Base-by-base conservation (phyloP, 2,888 invertebrate genomes). In the Spodoptera littoralis region DNA sequence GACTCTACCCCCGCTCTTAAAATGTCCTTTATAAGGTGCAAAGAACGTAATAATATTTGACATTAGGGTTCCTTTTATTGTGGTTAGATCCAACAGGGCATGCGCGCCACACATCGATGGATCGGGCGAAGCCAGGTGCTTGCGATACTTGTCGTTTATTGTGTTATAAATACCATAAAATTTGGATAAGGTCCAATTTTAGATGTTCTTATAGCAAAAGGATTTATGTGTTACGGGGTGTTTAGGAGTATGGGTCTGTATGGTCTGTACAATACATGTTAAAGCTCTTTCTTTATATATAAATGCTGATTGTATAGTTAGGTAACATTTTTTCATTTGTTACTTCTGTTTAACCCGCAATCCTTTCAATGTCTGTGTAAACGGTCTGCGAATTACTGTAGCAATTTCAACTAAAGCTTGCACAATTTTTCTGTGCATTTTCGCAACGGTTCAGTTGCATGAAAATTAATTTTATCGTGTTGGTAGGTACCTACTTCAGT, bases 31-130 rank as follows among this genome's bases (percentile, higher is more conserved):
- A 79, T 73, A 61, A 51, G 70, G 77, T 76, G 79, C 52, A 46
- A 76, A 82, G 53, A 79, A 77, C 71, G 74, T 76, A 70, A 73
- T 79, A 70, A 75, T 62, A 60, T 74, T 76, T 54, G 64, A 69
- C 47, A 65, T 70, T 56, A 68, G 77, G 65, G 84, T 59, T 84
- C 84, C 66, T 27, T 53, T 43, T 79, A 80, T 46, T 55, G 52
- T 86, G 88, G 89, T 78, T 56, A 18, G 13, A 8, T 47, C 58
- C 43, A 36, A 72, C 67, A 52, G 84, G 70, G 87, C 90, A 89
- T 90, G 90, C 90, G 89, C 88, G 73, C 44, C 70, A 72, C 66
- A 76, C 81, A 77, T 84, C 83, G 80, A 86, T 82, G 81, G 76
- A 65, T 72, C 67, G 73, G 73, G 60, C 62, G 65, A 74, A 79